Evolutionary conservation across 2,888 invertebrate genomes (phyloP).

Genomic region (Blera fallax): DNA sequence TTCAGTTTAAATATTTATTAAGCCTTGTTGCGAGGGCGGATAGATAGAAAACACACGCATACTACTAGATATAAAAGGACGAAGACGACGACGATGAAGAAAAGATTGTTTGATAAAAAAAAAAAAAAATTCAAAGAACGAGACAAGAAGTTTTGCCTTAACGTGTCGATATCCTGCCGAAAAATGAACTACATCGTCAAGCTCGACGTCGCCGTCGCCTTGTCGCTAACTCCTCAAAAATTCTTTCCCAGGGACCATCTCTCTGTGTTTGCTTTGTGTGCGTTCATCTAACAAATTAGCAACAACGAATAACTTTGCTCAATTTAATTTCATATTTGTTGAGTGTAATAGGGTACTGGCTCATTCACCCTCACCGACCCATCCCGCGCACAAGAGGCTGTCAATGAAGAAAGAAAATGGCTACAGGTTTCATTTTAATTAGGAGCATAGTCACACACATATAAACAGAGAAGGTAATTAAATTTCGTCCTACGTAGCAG

Average conservation of each 20-base stretch:
- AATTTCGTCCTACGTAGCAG: conserved; percentile 40
- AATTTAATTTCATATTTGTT: conserved; percentile 62
- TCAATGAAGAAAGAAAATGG: conserved; percentile 38
- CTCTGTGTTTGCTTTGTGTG: not conserved
- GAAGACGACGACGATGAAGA: not conserved
- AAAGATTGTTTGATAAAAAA: conserved; percentile 31
- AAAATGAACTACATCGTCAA: conserved; percentile 14
- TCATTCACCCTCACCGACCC: not conserved
- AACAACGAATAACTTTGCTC: conserved; percentile 52
- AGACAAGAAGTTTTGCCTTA: conserved; percentile 7
- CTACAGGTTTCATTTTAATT: conserved; percentile 63
- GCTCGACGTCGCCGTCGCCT: not conserved
- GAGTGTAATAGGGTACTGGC: conserved; percentile 22
- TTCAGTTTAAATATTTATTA: conserved; percentile 53
- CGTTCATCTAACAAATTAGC: conserved; percentile 56
- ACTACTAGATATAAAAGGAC: not conserved
- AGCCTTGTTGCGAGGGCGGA: not conserved
- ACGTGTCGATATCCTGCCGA: conserved; percentile 25
- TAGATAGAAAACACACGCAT: not conserved
- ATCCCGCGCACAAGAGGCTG: not conserved
- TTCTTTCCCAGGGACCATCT: not conserved
- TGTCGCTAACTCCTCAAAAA: not conserved
- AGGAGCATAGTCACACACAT: conserved; percentile 29
- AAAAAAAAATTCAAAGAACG: conserved; percentile 1
- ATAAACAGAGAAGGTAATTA: conserved; percentile 42